These are phyloP conservation scores for Acheta domesticus DNA, from an alignment of 2,888 invertebrate genomes.

Conservation along the genomic window DNA sequence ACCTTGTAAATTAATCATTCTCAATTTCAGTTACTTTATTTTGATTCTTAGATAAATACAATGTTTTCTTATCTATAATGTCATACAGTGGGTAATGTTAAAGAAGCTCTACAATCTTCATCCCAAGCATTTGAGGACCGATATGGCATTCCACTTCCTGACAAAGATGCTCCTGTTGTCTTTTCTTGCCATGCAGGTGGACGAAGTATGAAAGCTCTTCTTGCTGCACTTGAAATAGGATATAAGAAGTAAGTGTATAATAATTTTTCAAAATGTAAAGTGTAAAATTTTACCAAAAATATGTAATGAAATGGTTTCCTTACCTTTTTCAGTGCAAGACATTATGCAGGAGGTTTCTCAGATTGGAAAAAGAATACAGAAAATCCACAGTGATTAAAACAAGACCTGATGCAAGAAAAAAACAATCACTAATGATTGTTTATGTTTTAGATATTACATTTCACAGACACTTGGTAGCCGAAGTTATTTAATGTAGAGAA, in stretches of 20 bases:
- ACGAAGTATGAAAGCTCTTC: slow-evolving; percentile 61
- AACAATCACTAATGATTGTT: too few relatives aligned
- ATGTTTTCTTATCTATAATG: neutral
- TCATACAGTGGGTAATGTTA: slow-evolving; percentile 55
- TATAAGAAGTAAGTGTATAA: slow-evolving; percentile 56
- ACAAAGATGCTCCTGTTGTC: slow-evolving; percentile 57
- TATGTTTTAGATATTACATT: too few relatives aligned
- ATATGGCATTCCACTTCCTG: slow-evolving; percentile 60
- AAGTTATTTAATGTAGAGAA: too few relatives aligned
- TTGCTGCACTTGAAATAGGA: slow-evolving; percentile 56
- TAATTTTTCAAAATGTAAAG: neutral
- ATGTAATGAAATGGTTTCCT: slow-evolving; percentile 31
- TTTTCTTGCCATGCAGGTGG: slow-evolving; percentile 68
- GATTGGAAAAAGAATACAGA: slow-evolving; percentile 33
- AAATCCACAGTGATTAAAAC: neutral
- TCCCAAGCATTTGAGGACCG: slow-evolving; percentile 55
- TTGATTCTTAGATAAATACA: too few relatives aligned
- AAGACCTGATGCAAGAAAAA: too few relatives aligned
- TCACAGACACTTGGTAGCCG: too few relatives aligned
- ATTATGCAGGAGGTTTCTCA: slow-evolving; percentile 31
- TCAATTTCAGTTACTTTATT: too few relatives aligned
- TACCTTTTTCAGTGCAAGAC: slow-evolving; percentile 27
- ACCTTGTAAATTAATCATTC: slow-evolving; percentile 56
- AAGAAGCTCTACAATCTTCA: slow-evolving; percentile 49
- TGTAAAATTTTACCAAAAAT: slow-evolving; percentile 38